Percentiles rank a stretch among this genome's conserved stretches.
Evolutionary conservation across 2,797 vertebrate species (phyloP).

Genomic region (Furcifer pardalis): DNA sequence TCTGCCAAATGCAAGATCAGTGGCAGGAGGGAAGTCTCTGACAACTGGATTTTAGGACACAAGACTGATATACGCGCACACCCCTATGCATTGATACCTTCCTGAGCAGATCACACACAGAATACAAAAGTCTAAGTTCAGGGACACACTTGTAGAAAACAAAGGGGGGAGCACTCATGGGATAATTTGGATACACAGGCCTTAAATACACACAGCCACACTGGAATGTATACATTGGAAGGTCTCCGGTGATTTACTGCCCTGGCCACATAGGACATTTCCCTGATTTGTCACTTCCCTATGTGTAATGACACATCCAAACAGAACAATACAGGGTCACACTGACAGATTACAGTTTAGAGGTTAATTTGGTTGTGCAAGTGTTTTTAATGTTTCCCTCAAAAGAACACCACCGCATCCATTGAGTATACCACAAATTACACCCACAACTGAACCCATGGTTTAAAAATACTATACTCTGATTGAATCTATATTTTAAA

Average conservation of each 20-base stretch:
- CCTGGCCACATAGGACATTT: slow-evolving; percentile 66
- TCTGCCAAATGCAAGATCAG: too few species aligned
- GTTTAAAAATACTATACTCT: too few species aligned
- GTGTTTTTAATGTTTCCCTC: neutral
- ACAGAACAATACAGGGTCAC: slow-evolving; percentile 15
- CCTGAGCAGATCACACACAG: neutral
- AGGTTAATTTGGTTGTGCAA: neutral
- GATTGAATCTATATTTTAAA: too few species aligned
- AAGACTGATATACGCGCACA: too few species aligned
- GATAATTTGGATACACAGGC: neutral
- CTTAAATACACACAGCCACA: neutral
- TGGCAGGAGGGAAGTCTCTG: too few species aligned
- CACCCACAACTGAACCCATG: too few species aligned
- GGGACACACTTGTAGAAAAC: slow-evolving; percentile 57
- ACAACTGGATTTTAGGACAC: too few species aligned
- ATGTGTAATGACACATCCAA: slow-evolving; percentile 15
- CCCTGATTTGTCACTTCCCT: slow-evolving; percentile 59
- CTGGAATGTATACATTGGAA: neutral
- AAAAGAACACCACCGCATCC: too few species aligned
- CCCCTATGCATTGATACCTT: neutral
- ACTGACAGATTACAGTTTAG: neutral
- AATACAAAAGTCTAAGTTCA: neutral
- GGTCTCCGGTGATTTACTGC: slow-evolving; percentile 46
- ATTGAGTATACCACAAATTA: too few species aligned
- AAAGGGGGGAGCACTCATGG: slow-evolving; percentile 40